Evolutionary conservation across 2,797 vertebrate species (phyloP).

Genomic region (Phyllotis vaccarum): DNA sequence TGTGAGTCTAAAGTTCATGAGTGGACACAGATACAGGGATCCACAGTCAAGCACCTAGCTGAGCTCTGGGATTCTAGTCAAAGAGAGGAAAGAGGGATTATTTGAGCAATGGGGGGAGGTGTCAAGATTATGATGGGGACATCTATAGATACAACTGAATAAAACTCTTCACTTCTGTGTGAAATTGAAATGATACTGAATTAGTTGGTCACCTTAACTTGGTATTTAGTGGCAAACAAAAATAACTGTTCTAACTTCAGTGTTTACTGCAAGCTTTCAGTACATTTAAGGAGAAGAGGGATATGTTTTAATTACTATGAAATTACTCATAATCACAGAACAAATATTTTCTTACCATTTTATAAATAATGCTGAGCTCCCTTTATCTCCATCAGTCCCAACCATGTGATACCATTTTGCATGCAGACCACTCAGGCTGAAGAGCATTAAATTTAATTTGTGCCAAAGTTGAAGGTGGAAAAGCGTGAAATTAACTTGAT

Average conservation of each 20-base stretch:
- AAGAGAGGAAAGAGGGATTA: no score
- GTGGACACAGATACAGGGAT: no score
- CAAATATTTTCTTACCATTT: conserved; percentile 88
- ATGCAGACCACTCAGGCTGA: conserved; percentile 85
- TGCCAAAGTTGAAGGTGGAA: conserved; percentile 87
- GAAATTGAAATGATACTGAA: conserved; percentile 36
- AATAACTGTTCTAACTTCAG: conserved; percentile 48
- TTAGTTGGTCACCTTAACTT: not conserved
- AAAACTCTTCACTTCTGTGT: conserved; percentile 1
- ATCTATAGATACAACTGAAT: not conserved
- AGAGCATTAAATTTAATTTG: conserved; percentile 89
- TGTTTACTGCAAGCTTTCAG: conserved; percentile 69
- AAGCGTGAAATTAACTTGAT: conserved; percentile 88
- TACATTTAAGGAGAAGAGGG: conserved; percentile 76
- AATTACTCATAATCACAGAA: conserved; percentile 83
- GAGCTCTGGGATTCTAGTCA: no score
- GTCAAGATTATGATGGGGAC: no score
- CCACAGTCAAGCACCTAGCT: no score
- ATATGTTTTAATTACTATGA: conserved; percentile 86
- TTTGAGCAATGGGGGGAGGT: no score
- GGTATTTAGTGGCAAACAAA: not conserved
- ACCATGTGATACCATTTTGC: conserved; percentile 73
- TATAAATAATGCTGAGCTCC: conserved; percentile 81
- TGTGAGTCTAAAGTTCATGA: no score
- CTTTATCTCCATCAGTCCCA: conserved; percentile 75